Conservation (phyloP, 2,113 vertebrate genomes). For the Lepidothrix coronata region DNA sequence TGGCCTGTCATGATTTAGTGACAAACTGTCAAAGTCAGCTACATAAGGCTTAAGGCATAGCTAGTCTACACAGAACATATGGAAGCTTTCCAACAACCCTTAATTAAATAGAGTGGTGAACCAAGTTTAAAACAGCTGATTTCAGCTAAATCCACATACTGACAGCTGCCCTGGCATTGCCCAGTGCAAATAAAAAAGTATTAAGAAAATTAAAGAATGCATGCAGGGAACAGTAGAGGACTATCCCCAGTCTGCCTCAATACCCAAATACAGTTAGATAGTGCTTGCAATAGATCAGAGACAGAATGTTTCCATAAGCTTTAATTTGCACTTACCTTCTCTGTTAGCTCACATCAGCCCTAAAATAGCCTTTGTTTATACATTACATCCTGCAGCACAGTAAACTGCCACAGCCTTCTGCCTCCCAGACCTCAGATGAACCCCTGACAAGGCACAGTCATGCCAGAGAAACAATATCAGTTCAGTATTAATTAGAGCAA, state of each 20-base stretch:
- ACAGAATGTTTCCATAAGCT: neutral
- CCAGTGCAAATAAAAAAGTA: neutral
- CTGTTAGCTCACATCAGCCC: neutral
- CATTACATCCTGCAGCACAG: neutral
- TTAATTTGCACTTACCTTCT: neutral
- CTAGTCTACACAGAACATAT: neutral
- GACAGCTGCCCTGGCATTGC: neutral
- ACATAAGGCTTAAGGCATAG: neutral
- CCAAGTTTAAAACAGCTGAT: neutral
- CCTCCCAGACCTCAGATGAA: neutral
- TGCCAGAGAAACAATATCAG: neutral
- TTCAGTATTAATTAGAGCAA: neutral
- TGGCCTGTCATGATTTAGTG: neutral
- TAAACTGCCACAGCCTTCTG: neutral
- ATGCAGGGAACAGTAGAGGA: neutral
- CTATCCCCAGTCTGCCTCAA: neutral
- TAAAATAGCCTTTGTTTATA: neutral
- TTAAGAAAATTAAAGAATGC: neutral
- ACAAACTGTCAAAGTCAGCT: neutral
- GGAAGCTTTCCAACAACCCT: neutral
- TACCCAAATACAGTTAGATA: neutral
- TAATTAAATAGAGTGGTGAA: conserved; percentile 15
- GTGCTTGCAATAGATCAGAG: neutral
- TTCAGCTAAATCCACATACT: neutral
- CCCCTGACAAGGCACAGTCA: neutral